These are phyloP conservation scores for Cephus nigrinus DNA, from an alignment of 2,888 invertebrate species.

Conservation along the genomic window DNA sequence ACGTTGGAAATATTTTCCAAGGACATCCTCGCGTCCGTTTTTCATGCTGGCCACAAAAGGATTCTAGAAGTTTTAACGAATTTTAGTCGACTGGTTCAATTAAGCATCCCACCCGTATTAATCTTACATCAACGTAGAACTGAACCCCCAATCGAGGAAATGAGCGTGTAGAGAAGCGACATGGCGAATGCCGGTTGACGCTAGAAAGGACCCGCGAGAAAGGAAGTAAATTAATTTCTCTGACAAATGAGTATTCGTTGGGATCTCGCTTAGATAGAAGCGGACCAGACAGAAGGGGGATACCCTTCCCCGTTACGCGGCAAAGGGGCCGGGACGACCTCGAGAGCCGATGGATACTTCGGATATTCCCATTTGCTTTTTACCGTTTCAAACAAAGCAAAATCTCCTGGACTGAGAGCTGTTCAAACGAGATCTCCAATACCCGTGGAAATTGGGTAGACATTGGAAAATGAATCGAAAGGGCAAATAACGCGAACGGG, in stretches of 20 bases:
- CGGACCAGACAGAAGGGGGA: constrained; percentile 1
- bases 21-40: no score
- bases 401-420: constrained; percentile 23
- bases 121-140: no score
- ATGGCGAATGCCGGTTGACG: no score
- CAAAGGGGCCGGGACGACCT: no score
- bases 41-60: no score
- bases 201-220: not conserved
- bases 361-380: constrained; percentile 45
- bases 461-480: constrained; percentile 55
- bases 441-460: constrained; percentile 53
- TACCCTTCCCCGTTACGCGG: not conserved
- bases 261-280: constrained; percentile 28
- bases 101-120: no score
- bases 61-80: no score
- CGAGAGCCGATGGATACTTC: constrained; percentile 11
- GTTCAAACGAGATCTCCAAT: constrained; percentile 43
- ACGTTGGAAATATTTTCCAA: no score
- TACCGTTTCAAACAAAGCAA: constrained; percentile 39
- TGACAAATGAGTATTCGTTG: constrained; percentile 47
- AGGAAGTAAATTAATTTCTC: constrained; percentile 20
- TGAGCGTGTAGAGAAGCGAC: no score
- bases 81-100: no score
- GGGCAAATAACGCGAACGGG: constrained; percentile 46
- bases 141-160: no score